Percentiles rank a stretch among this genome's conserved stretches.
These are phyloP conservation scores for Phoxinus phoxinus DNA, from an alignment of 2,113 vertebrate species.

Conservation along the genomic window DNA sequence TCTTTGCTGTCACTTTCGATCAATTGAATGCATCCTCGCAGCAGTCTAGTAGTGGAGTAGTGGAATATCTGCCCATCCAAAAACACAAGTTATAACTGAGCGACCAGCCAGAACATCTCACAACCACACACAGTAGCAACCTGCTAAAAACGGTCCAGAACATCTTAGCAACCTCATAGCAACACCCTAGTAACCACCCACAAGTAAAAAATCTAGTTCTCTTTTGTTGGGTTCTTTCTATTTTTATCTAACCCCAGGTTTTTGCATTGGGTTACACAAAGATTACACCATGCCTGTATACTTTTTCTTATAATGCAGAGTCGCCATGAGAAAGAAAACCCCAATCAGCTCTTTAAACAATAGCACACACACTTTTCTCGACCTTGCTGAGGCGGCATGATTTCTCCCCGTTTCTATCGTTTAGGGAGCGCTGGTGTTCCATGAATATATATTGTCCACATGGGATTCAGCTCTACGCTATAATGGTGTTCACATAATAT, in stretches of 20 bases:
- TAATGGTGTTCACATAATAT: constrained; percentile 18
- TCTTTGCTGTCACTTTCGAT: not conserved
- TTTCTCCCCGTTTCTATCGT: not conserved
- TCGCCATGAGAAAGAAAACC: not conserved
- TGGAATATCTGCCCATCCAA: not conserved
- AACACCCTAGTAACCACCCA: not conserved
- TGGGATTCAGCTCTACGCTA: not conserved
- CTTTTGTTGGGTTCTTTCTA: not conserved
- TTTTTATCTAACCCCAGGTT: not conserved
- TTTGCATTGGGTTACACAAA: constrained; percentile 9
- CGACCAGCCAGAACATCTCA: not conserved
- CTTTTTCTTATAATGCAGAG: not conserved
- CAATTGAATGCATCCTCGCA: not conserved
- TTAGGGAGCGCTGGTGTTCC: constrained; percentile 15
- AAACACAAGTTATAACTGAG: not conserved
- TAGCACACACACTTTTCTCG: not conserved
- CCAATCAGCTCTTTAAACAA: constrained; percentile 29
- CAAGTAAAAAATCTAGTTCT: not conserved
- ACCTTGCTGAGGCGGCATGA: constrained; percentile 23
- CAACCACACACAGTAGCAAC: not conserved
- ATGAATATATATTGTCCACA: constrained; percentile 37
- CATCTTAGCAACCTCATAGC: not conserved
- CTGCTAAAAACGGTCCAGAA: too few species aligned
- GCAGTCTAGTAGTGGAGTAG: not conserved
- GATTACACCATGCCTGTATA: constrained; percentile 24